Conservation (phyloP, 2,888 invertebrate genomes). For the Pycnomerus fuliginosus region DNA sequence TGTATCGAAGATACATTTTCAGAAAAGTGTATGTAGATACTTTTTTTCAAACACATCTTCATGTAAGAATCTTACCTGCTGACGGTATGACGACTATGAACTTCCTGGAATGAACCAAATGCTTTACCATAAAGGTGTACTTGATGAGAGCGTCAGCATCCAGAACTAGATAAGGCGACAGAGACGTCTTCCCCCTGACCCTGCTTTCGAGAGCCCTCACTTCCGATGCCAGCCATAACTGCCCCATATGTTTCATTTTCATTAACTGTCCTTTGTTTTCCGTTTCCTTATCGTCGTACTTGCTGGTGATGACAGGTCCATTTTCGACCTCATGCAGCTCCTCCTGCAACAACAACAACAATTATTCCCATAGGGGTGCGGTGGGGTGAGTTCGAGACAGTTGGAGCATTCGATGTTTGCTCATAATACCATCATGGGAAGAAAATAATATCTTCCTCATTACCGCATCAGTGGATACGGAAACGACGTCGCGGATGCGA, state of each 20-base stretch:
- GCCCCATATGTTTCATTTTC: conserved; percentile 83
- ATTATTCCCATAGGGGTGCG: too few species aligned
- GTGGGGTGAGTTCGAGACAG: too few species aligned
- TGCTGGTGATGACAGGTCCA: conserved; percentile 24
- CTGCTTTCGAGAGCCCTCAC: conserved; percentile 81
- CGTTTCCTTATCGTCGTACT: conserved; percentile 21
- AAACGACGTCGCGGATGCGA: conserved; percentile 32
- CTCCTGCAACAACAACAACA: background rate
- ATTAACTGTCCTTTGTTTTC: conserved; percentile 52
- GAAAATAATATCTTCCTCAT: conserved; percentile 28
- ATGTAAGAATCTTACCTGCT: conserved; percentile 77
- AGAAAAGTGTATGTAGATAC: too few species aligned
- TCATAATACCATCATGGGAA: too few species aligned
- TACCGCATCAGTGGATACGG: conserved; percentile 31
- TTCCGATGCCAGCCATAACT: conserved; percentile 85
- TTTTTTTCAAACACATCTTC: too few species aligned
- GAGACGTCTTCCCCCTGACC: conserved; percentile 58
- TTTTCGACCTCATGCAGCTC: background rate
- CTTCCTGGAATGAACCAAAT: conserved; percentile 76
- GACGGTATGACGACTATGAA: conserved; percentile 87
- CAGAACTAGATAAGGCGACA: conserved; percentile 86
- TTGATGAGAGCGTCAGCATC: conserved; percentile 80
- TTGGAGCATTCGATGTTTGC: too few species aligned
- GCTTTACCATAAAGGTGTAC: conserved; percentile 76
- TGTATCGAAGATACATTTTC: too few species aligned